Evolutionary conservation across 2,113 vertebrate species (phyloP), one percentile per base, ranked within the genome.

Genomic region (Hassar affinis): DNA sequence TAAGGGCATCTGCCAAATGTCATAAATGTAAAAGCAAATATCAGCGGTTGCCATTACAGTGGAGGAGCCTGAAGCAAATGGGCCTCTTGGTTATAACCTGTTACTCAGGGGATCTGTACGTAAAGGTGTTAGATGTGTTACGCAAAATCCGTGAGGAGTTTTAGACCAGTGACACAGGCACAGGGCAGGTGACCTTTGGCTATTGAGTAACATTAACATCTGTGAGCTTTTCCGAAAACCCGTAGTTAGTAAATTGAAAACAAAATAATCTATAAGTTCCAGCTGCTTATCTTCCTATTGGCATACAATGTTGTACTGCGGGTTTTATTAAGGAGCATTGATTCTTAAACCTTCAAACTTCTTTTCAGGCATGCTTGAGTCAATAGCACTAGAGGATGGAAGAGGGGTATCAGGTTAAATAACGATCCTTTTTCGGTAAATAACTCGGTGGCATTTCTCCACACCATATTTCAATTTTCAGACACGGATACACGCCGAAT

Each of bases 301-400:
- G 47, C 20, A 52, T 59, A 27, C 62, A 47, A 54, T 57, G 38
- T 76, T 25, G 27, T 76, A 33, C 71, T n/a, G 14, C 7, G 71
- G 12, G 10, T 20, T 74, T 33, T 59, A 80, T 54, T 54, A 27
- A 33, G 64, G 35, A 35, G 69, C 11, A 59, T 75, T 1, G 54
- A 76, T 83, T 51, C 54, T 42, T 66, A 66, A 78, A 68, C 35
- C 25, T 78, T 49, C 25, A 57, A 74, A 56, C 82, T 33, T 68
- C 35, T 61, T 22, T 56, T 84, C 75, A 35, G 56, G 49, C 49
- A 45, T 56, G 59, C n/a, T 56, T 66, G 81, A 83, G 72, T 77
- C 57, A 54, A 66, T 83, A 64, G n/a, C 33, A 64, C 18, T 57
- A 4, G 61, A 78, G 82, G 47, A 42, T 78, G 9, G 59, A 78